Evolutionary conservation across 2,888 invertebrate species (phyloP).

Genomic region (Trissolcus brochymenae): DNA sequence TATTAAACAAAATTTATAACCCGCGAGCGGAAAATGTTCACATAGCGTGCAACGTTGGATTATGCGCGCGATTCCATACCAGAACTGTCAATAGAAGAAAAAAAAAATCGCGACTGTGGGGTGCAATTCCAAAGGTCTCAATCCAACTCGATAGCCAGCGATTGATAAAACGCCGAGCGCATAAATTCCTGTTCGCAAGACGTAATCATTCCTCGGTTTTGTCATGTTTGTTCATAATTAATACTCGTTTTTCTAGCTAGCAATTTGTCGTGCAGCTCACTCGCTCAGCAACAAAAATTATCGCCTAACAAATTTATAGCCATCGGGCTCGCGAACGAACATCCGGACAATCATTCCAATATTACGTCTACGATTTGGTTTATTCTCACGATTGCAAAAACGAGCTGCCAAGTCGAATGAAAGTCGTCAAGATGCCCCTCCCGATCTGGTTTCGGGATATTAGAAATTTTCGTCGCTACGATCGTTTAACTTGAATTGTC

Average conservation of each 20-base stretch:
- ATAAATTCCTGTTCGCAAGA: slow-evolving; percentile 10
- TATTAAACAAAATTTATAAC: slow-evolving; percentile 8
- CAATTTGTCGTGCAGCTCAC: too few relatives aligned
- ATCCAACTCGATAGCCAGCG: slow-evolving; percentile 10
- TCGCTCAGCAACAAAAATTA: too few relatives aligned
- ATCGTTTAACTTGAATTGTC: slow-evolving; percentile 16
- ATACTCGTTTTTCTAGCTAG: too few relatives aligned
- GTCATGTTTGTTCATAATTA: too few relatives aligned
- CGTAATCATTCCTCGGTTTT: slow-evolving; percentile 3
- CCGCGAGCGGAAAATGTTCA: slow-evolving; percentile 13
- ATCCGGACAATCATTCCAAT: too few relatives aligned
- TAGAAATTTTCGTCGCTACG: slow-evolving; percentile 13
- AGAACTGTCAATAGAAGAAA: neutral
- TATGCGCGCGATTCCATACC: slow-evolving; percentile 6
- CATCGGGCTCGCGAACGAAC: too few relatives aligned
- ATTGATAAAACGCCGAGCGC: slow-evolving; percentile 3
- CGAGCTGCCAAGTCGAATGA: too few relatives aligned
- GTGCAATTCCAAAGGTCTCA: slow-evolving; percentile 12
- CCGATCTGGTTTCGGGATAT: neutral
- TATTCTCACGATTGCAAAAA: too few relatives aligned
- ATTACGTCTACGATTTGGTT: too few relatives aligned
- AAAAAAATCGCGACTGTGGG: too few relatives aligned
- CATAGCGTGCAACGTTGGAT: slow-evolving; percentile 5
- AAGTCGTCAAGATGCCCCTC: too few relatives aligned
- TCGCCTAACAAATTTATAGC: too few relatives aligned